Evolutionary conservation across 2,113 vertebrate genomes (phyloP).

Genomic region (Antennarius striatus): DNA sequence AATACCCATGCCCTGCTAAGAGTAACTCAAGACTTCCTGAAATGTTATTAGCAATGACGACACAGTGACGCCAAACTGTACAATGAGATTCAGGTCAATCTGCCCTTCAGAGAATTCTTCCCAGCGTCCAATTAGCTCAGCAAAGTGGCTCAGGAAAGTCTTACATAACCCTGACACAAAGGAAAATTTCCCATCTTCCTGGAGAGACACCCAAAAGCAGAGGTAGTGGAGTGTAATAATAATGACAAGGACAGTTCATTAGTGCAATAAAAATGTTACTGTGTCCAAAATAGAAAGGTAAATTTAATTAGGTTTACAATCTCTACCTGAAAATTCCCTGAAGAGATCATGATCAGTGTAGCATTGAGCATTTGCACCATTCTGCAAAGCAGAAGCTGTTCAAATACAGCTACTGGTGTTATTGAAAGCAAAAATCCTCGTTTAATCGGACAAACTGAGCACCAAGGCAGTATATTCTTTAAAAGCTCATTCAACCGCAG

Average conservation of each 20-base stretch:
- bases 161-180: conserved; percentile 51
- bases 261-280: too few species aligned
- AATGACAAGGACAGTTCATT: too few species aligned
- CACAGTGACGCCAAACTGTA: conserved; percentile 16
- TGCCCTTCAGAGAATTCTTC: conserved; percentile 39
- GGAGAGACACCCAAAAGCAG: not conserved
- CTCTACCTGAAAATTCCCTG: too few species aligned
- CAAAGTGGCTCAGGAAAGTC: conserved; percentile 38
- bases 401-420: not conserved
- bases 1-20: not conserved
- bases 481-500: not conserved
- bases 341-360: too few species aligned
- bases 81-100: conserved; percentile 67
- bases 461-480: not conserved
- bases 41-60: conserved; percentile 7
- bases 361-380: too few species aligned
- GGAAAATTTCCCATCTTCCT: conserved; percentile 4
- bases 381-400: too few species aligned
- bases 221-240: too few species aligned
- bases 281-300: too few species aligned
- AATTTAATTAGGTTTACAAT: too few species aligned
- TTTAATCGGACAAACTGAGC: too few species aligned
- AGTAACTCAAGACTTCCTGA: conserved; percentile 7
- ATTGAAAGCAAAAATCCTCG: too few species aligned
- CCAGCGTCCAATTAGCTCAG: conserved; percentile 48